Conservation (phyloP, 2,113 vertebrate species). For the Microcebus lehilahytsara region DNA sequence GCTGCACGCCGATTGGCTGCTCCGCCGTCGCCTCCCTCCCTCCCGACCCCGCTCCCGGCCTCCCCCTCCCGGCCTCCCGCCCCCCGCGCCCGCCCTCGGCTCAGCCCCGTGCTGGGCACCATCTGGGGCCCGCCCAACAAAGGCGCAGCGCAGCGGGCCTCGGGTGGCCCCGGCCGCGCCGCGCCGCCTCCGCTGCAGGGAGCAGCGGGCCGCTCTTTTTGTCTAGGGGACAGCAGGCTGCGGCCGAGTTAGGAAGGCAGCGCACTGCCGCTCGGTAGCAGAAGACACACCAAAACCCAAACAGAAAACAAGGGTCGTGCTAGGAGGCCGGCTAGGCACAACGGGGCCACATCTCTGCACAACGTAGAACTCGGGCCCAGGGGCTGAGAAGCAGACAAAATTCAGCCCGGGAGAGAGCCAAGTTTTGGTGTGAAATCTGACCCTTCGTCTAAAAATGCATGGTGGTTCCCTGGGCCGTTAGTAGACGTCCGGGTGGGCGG, state of each 20-base stretch:
- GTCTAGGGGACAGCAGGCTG: background rate
- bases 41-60: background rate
- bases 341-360: background rate
- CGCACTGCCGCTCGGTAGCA: background rate
- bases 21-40: slow-evolving; percentile 73
- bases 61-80: background rate
- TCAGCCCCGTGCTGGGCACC: slow-evolving; percentile 82
- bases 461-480: background rate
- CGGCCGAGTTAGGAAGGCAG: background rate
- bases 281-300: background rate
- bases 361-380: background rate
- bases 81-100: background rate
- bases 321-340: background rate
- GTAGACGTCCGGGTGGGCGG: background rate
- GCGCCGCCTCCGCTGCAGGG: background rate
- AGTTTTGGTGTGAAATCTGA: background rate
- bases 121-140: slow-evolving; percentile 83
- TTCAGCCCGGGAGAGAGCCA: background rate
- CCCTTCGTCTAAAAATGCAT: background rate
- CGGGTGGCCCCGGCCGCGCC: background rate
- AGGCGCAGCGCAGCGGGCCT: slow-evolving; percentile 16
- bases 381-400: background rate
- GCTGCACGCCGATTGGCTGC: slow-evolving; percentile 87
- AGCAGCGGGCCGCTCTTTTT: background rate
- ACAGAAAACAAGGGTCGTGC: no score